Base-by-base conservation (phyloP, 2,113 vertebrate genomes). In the Pelvicachromis taeniatus region DNA sequence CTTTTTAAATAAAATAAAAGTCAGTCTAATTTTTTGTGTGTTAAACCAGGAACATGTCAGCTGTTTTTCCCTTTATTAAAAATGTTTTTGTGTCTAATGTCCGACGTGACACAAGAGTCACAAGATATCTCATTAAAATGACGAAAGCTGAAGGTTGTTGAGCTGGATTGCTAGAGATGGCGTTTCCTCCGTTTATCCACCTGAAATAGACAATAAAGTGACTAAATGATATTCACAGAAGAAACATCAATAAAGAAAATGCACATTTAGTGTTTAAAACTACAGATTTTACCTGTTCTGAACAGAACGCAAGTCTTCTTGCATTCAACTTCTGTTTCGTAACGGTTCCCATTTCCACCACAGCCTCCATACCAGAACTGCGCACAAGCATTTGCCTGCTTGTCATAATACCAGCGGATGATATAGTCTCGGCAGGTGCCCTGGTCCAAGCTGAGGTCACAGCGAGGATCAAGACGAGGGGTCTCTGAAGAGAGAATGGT, bases 361-460 rank as follows among this genome's bases (percentile, higher is more conserved):
- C 97, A 98, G 92, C 97, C 96, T 84, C 96, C 95, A 0, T 96
- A 97, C 97, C 97, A 98, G 94, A 98, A 98, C 95, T 97, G 97
- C 88, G 96, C 97, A 80, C 96, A 98, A 21, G 97, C 91, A 35
- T 99, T 97, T 65, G 97, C 96, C 84, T 97, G 96, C 86, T 95
- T 95, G 75, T 97, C 96, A 1, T 97, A 97, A 55, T 97, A 97
- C 97, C 97, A 97, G 81, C 93, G 92, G 87, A 97, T 97, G 21
- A 84, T 86, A 26, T 97, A 98, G 4, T 94, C 89, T 85, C 96
- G 91, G 77, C 97, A 97, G 6, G 95, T 78, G 31, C 98, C 96
- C 94, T 97, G 96, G 31, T 96, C 94, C 87, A 97, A 92, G 61
- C 11, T 89, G 35, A 96, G 90, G 56, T 80, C 89, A 93, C 96